A percentile compares a stretch with the other conserved stretches of the same genome.
phyloP scores from a whole-genome alignment of 2,797 vertebrate genomes.

The Cyclopterus lumpus region DNA sequence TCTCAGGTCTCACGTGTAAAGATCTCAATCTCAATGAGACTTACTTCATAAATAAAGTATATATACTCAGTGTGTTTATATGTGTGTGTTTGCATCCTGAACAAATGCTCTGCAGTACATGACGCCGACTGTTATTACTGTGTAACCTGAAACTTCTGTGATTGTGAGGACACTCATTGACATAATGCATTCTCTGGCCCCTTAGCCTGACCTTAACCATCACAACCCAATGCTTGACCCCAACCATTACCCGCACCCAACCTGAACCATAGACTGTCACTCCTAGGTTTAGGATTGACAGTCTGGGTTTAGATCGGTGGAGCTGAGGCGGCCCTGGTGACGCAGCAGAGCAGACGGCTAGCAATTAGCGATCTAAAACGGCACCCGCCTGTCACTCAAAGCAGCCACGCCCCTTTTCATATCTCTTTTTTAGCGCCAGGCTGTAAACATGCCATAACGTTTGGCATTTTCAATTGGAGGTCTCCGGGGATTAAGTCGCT shows the following conservation, averaged over 20 bases:
- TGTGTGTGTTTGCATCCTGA: background rate
- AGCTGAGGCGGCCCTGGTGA: too few species aligned
- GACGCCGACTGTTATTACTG: too few species aligned
- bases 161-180: background rate
- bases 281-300: background rate
- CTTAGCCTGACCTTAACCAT: background rate
- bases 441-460: background rate
- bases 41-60: background rate
- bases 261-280: background rate
- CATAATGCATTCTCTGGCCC: background rate
- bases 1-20: background rate
- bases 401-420: too few species aligned
- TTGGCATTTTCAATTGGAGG: background rate
- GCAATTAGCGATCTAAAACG: background rate
- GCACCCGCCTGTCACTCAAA: too few species aligned
- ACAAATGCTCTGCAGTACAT: background rate
- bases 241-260: background rate
- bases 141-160: background rate
- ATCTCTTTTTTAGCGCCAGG: too few species aligned
- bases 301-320: too few species aligned
- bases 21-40: rapidly evolving
- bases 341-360: background rate
- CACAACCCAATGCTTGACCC: background rate
- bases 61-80: background rate
- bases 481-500: background rate